Conservation (phyloP, 2,113 vertebrate species). For the Tylochromis polylepis region DNA sequence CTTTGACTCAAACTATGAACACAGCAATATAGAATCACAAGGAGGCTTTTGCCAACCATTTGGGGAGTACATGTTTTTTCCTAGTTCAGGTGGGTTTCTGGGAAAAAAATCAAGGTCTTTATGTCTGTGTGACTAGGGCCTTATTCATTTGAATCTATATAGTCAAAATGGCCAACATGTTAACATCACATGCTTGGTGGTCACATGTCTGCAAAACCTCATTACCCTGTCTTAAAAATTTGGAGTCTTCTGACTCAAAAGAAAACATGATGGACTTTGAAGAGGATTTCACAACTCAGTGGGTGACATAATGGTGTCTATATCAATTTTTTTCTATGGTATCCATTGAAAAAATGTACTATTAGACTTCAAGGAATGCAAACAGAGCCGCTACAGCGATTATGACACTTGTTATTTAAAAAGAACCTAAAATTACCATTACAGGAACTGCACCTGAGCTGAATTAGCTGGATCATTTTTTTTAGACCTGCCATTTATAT, state of each 20-base stretch:
- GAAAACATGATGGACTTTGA: background rate
- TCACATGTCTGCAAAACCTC: background rate
- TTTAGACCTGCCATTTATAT: background rate
- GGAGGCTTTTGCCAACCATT: background rate
- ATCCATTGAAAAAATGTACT: background rate
- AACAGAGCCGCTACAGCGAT: background rate
- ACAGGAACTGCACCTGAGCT: background rate
- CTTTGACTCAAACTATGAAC: background rate
- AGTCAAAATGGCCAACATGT: background rate
- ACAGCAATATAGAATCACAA: background rate
- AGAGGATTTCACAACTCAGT: background rate
- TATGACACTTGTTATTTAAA: background rate
- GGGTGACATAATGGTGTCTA: background rate
- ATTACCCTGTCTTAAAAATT: background rate
- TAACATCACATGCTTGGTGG: background rate
- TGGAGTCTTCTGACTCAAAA: background rate
- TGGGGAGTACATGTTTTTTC: background rate
- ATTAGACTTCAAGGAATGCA: background rate
- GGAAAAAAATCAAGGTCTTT: background rate
- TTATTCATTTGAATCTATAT: background rate
- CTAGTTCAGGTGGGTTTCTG: background rate
- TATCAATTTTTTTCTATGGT: background rate
- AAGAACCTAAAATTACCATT: background rate
- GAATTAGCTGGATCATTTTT: background rate
- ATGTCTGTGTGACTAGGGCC: background rate